Evolutionary conservation across 2,113 vertebrate genomes (phyloP).

Genomic region (Colossoma macropomum): DNA sequence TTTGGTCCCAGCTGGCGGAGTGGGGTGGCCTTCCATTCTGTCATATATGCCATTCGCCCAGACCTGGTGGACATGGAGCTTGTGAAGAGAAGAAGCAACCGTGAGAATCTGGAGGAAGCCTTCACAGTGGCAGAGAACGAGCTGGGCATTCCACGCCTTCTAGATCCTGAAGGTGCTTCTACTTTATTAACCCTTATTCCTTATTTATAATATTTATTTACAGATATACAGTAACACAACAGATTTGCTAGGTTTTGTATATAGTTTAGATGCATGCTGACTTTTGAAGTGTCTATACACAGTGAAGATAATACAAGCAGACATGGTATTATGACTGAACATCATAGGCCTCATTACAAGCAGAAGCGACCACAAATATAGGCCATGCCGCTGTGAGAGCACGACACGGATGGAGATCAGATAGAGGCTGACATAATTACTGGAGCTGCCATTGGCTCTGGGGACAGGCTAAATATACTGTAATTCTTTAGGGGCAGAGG

Average conservation of each 20-base stretch:
- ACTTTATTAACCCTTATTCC: neutral
- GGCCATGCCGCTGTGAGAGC: conserved; percentile 49
- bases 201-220: neutral
- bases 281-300: neutral
- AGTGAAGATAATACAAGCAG: conserved; percentile 27
- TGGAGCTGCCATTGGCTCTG: conserved; percentile 35
- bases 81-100: conserved; percentile 82
- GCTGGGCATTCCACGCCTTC: conserved; percentile 90
- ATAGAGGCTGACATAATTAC: conserved; percentile 60
- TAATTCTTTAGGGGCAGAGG: conserved; percentile 24
- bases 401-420: conserved; percentile 51
- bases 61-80: conserved; percentile 90
- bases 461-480: conserved; percentile 46
- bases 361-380: conserved; percentile 9
- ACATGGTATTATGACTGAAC: conserved; percentile 5
- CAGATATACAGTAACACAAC: neutral
- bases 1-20: conserved; percentile 95
- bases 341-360: conserved; percentile 29
- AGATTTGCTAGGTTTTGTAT: neutral
- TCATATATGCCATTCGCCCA: conserved; percentile 92
- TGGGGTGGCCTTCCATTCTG: conserved; percentile 90
- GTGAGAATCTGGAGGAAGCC: conserved; percentile 92
- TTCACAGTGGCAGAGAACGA: conserved; percentile 90
- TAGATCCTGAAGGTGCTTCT: conserved; percentile 90
- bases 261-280: too few relatives aligned